Evolutionary conservation across 2,113 vertebrate genomes (phyloP), one percentile per base, ranked within the genome.

Genomic region (Epinephelus fuscoguttatus): DNA sequence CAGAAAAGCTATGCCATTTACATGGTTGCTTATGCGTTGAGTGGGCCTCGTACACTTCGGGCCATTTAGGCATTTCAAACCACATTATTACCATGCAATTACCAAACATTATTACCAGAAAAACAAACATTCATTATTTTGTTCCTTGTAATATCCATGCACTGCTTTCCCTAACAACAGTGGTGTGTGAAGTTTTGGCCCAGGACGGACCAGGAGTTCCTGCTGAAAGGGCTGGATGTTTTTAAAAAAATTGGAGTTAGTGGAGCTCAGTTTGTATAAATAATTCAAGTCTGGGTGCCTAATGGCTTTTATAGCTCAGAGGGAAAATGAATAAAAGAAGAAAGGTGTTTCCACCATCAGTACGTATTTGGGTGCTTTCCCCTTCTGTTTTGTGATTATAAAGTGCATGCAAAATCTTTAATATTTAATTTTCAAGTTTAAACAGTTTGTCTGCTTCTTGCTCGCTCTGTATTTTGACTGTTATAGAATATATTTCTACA

Each of bases 281-380:
- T 90, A 81, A 91, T 88, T 91, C 30, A 82, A 73, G 72, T 81
- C 63, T 78, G 47, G 61, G 70, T 81, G 86, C 76, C 68, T 89
- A 87, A 91, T 93, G 87, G 68, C 69, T 91, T 88, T 88, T 59
- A 59, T 76, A 91, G 66, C 75, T 62, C 82, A 78, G 69, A 77
- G 82, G 83, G 61, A 86, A 69, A 85, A 88, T 67, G 52, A 89
- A 90, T 67, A 85, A 86, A 91, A 84, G 49, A 85, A 64, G 25
- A 81, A 86, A 78, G 23, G 76, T 90, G 63, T 79, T 80, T 86
- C 61, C 52, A 69, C 70, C 75, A 88, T 93, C 82, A 88, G 59
- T 89, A 90, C 93, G 89, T 87, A 91, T 93, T 88, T 84, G 75
- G 55, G 57, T 55, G 69, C 17, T 60, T 86, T 80, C 70, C 67